Evolutionary conservation across 2,888 invertebrate genomes (phyloP).

Genomic region (Arge pagana): DNA sequence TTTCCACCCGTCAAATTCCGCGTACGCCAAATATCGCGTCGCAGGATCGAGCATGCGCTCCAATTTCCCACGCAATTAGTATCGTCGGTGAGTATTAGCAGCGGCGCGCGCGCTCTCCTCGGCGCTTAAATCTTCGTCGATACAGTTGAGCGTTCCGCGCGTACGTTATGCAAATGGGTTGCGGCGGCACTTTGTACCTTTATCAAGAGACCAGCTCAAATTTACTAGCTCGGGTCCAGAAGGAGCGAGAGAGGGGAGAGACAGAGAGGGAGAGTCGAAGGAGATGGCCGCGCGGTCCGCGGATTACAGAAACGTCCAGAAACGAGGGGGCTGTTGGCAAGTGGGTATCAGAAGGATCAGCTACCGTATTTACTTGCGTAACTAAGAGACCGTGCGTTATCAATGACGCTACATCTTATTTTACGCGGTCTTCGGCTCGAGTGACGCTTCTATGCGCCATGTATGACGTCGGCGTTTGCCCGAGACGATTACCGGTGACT

Average conservation of each 20-base stretch:
- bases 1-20: too few species aligned
- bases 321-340: conserved; percentile 16
- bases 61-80: conserved; percentile 17
- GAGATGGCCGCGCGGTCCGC: conserved; percentile 20
- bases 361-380: conserved; percentile 7
- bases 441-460: conserved; percentile 56
- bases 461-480: conserved; percentile 55
- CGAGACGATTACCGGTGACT: conserved; percentile 49
- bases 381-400: conserved; percentile 39
- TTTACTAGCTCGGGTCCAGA: conserved; percentile 45
- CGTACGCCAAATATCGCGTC: too few species aligned
- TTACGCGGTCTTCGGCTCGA: conserved; percentile 53
- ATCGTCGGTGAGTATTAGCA: neutral
- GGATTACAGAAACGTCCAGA: conserved; percentile 28
- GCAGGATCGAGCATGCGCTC: too few species aligned
- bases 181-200: conserved; percentile 44
- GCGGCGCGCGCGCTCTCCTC: conserved; percentile 15
- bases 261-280: conserved; percentile 13
- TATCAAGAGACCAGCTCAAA: conserved; percentile 48
- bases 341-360: conserved; percentile 17
- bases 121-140: conserved; percentile 19
- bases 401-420: conserved; percentile 58
- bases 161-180: conserved; percentile 21
- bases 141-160: conserved; percentile 11
- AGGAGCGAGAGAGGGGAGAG: conserved; percentile 11